Conservation (phyloP, 2,113 vertebrate genomes). For the Anoura caudifer region DNA sequence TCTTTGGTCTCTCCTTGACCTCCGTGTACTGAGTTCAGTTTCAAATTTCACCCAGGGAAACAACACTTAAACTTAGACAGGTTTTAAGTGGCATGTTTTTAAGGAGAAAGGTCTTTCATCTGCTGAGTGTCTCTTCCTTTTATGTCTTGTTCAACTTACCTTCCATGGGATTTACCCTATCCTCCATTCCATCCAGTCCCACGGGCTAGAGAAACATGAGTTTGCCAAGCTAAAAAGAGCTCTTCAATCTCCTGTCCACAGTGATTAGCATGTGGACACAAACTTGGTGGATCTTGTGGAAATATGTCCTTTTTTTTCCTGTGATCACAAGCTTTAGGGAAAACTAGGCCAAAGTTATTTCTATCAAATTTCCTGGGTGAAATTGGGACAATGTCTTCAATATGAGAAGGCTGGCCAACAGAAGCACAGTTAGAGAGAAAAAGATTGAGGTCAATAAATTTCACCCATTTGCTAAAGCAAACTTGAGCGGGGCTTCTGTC, state of each 20-base stretch:
- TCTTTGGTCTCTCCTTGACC: neutral
- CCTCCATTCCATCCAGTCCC: neutral
- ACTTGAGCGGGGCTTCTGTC: neutral
- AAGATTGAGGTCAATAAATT: neutral
- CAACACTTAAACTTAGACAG: neutral
- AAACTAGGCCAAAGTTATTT: neutral
- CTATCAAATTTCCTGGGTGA: neutral
- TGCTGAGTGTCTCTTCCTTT: neutral
- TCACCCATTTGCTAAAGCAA: neutral
- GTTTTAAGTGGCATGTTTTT: neutral
- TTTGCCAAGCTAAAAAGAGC: neutral
- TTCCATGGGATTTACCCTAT: neutral
- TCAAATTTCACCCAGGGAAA: neutral
- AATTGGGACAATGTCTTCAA: neutral
- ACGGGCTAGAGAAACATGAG: neutral
- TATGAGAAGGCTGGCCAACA: neutral
- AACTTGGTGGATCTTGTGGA: neutral
- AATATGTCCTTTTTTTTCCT: neutral
- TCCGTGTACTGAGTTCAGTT: neutral
- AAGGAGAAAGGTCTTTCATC: neutral
- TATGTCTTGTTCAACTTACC: neutral
- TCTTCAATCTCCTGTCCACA: neutral
- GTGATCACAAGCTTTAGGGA: neutral
- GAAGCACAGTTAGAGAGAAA: neutral
- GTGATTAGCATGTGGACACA: neutral